phyloP scores from a whole-genome alignment of 2,113 vertebrate genomes.

The Capreolus pygargus region DNA sequence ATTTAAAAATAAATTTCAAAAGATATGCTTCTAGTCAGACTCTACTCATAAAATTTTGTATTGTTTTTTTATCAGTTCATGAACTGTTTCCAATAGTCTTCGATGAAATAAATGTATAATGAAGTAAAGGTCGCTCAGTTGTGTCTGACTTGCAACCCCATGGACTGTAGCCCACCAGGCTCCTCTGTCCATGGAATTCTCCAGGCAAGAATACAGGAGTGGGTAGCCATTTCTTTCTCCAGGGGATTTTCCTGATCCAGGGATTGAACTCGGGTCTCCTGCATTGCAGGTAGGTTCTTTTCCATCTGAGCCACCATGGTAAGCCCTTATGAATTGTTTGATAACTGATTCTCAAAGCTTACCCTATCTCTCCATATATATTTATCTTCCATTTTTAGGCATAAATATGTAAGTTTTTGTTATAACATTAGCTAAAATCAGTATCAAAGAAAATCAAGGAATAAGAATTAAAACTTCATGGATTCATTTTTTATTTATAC shows the following conservation, averaged over 20 bases:
- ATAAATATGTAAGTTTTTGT: background rate
- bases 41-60: background rate
- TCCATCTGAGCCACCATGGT: background rate
- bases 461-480: background rate
- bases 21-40: background rate
- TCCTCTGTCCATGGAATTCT: background rate
- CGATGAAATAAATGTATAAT: background rate
- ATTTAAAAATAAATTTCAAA: background rate
- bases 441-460: background rate
- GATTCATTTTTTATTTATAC: background rate
- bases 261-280: background rate
- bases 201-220: background rate
- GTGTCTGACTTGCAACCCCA: background rate
- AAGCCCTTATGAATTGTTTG: background rate
- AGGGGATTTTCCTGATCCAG: background rate
- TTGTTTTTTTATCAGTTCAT: background rate
- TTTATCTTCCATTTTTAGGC: background rate
- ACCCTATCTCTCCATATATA: background rate
- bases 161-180: background rate
- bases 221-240: background rate
- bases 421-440: background rate
- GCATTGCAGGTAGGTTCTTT: background rate
- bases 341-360: background rate
- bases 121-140: background rate
- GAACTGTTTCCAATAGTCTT: background rate